A percentile compares a stretch with the other conserved stretches of the same genome.
These are phyloP conservation scores for Antheraea pernyi DNA, from an alignment of 1,140 invertebrate species.

Conservation along the genomic window DNA sequence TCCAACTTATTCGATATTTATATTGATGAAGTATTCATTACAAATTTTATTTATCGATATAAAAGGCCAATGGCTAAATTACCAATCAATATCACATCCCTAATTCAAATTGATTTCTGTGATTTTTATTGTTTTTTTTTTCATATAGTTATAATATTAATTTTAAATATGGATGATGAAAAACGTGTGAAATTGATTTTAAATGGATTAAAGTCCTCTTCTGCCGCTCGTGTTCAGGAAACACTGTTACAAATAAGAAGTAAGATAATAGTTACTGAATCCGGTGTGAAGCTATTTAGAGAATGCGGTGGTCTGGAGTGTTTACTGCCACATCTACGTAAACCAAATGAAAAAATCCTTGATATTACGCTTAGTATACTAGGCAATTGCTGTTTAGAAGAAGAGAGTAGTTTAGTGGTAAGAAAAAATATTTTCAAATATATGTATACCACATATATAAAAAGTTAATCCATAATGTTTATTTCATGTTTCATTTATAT, in stretches of 20 bases:
- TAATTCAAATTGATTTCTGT: background rate
- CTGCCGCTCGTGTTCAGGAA: slow-evolving; percentile 63
- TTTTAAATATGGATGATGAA: slow-evolving; percentile 59
- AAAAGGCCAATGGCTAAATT: too few species aligned
- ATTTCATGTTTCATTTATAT: too few species aligned
- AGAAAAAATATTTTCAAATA: slow-evolving; percentile 19
- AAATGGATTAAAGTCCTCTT: slow-evolving; percentile 63
- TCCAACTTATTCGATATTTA: too few species aligned
- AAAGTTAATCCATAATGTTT: background rate
- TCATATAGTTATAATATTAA: slow-evolving; percentile 1
- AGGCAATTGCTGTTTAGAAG: slow-evolving; percentile 80
- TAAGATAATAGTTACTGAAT: slow-evolving; percentile 58
- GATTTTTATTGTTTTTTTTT: slow-evolving; percentile 16
- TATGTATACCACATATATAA: too few species aligned
- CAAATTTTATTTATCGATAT: too few species aligned
- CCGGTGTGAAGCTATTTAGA: slow-evolving; percentile 64
- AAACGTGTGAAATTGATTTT: slow-evolving; percentile 56
- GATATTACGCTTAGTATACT: slow-evolving; percentile 80
- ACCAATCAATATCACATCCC: too few species aligned
- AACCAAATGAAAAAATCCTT: slow-evolving; percentile 76
- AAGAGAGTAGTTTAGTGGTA: slow-evolving; percentile 62
- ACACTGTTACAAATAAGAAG: slow-evolving; percentile 64
- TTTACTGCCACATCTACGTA: slow-evolving; percentile 69
- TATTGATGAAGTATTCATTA: too few species aligned
- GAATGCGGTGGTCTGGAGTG: slow-evolving; percentile 66